Base-by-base conservation (phyloP, 2,797 vertebrate genomes). In the Rhabdophis nuchalis region DNA sequence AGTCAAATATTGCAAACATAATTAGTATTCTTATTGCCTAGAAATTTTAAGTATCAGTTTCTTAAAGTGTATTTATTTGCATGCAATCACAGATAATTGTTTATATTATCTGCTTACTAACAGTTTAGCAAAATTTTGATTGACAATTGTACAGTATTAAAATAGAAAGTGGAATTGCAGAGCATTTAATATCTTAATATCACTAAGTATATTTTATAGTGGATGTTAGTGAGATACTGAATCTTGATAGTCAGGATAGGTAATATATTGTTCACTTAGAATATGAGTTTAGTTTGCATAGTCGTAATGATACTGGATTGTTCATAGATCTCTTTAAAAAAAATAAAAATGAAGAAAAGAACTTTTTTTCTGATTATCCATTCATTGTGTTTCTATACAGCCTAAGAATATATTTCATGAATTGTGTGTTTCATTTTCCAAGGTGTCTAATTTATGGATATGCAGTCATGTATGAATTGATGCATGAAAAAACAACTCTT, bases 51-150 rank as follows among this genome's bases (percentile, higher is more conserved):
- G 52, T 53, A 86, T 86, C 18, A 86, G 9, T 77, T 12, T 88
- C 6, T 57, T 57, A 88, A 77, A 25, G 25, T 82, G 41, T 89
- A 36, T 12, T 86, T 89, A 36, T 12, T 86, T 61, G 58, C 27
- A 41, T 72, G 7, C 27, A 86, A 56, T 64, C 85, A 92, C 36
- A 89, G 5, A 64, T 41, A 29, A 36, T 87, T 58, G 72, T 82
- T 88, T 82, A 68, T 86, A 68, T 85, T 54, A 7, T 4, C 12
- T 88, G 87, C 7, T 60, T 88, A 41, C 32, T 85, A 90, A 77
- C 91, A 95, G 92, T 20, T 50, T 1, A 5, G 23, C 89, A 86
- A 90, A 94, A 87, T 94, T 94, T 8, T 89, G 89, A 92, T 89
- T 27, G 16, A 60, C 58, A 90, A 0, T 41, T 2, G 92, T 94